phyloP scores from a whole-genome alignment of 2,113 vertebrate species.

The Dipodomys stephensi region DNA sequence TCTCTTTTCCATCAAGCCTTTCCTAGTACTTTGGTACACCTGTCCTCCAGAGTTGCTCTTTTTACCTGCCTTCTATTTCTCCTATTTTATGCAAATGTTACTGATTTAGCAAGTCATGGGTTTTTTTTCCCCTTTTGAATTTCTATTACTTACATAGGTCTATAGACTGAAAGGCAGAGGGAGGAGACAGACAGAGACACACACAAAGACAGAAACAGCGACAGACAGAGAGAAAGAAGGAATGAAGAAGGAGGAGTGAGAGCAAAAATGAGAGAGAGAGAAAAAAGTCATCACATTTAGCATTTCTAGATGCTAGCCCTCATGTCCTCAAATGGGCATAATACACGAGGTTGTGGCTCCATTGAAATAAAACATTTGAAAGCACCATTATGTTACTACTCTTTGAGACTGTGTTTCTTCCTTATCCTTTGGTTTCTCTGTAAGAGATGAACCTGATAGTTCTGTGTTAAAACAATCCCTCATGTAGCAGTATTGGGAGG shows the following conservation, averaged over 20 bases:
- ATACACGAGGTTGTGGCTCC: background rate
- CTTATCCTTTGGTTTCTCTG: background rate
- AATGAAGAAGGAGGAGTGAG: no score
- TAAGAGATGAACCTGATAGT: background rate
- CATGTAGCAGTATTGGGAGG: background rate
- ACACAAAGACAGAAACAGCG: no score
- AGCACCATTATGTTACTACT: background rate
- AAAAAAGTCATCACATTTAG: background rate
- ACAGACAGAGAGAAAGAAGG: no score
- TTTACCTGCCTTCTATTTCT: background rate
- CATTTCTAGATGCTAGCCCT: background rate
- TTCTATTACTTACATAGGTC: background rate
- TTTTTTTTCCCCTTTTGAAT: background rate
- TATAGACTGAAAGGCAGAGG: background rate
- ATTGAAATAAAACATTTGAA: conserved; percentile 20
- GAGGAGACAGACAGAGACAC: background rate
- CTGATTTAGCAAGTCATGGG: background rate
- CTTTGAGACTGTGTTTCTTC: conserved; percentile 12
- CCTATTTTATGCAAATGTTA: conserved; percentile 45
- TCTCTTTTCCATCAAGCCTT: background rate
- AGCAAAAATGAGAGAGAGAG: background rate
- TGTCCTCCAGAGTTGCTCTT: background rate
- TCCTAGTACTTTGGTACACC: background rate
- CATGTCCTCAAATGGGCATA: background rate
- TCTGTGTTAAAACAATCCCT: background rate